Conservation (phyloP, 64 coral and sea anemone species). For the Actinia equina region DNA sequence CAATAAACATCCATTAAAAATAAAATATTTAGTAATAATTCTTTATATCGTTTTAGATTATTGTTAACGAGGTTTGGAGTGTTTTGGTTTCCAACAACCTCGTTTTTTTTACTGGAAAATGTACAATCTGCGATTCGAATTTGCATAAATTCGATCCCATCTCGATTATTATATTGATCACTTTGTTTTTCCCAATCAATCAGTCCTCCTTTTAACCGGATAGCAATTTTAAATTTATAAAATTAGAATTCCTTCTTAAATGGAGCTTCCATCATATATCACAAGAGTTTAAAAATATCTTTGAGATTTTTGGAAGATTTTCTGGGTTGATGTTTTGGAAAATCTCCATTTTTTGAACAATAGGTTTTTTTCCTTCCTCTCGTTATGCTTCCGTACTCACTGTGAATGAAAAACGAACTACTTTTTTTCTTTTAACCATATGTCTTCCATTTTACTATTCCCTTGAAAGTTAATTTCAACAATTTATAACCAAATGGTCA, state of each 20-base stretch:
- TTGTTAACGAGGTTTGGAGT: neutral
- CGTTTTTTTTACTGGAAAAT: neutral
- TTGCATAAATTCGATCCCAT: constrained; percentile 3
- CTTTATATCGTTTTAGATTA: neutral
- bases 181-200: neutral
- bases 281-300: neutral
- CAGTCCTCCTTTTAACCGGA: neutral
- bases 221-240: neutral
- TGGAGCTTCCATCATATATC: neutral
- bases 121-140: constrained; percentile 1
- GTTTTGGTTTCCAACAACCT: neutral
- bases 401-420: neutral
- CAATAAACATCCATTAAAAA: neutral
- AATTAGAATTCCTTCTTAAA: neutral
- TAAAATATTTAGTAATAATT: neutral
- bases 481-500: neutral
- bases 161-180: neutral
- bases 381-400: neutral
- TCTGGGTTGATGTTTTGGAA: constrained; percentile 1
- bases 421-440: neutral
- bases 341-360: constrained; percentile 5
- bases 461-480: neutral
- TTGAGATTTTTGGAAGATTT: neutral
- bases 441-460: neutral
- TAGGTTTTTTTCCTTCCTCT: neutral